Evolutionary conservation across 2,113 vertebrate genomes (phyloP).

Genomic region (Nibea albiflora): DNA sequence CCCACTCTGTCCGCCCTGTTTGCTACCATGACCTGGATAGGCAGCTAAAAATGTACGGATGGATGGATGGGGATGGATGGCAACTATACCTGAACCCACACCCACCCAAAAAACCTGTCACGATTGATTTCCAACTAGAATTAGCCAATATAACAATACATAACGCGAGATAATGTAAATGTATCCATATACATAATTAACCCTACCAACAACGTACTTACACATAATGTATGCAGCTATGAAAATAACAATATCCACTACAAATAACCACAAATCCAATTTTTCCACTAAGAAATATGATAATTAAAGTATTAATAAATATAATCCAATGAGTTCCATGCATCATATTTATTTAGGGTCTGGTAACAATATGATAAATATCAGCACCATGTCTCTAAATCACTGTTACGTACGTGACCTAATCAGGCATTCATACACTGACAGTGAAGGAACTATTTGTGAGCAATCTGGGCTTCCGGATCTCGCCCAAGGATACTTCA

Average conservation of each 20-base stretch:
- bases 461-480: too few species aligned
- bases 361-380: too few species aligned
- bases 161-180: neutral
- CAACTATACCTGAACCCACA: neutral
- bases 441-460: too few species aligned
- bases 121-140: too few species aligned
- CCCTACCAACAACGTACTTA: neutral
- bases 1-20: neutral
- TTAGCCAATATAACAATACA: neutral
- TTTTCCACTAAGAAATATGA: too few species aligned
- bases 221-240: neutral
- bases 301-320: too few species aligned
- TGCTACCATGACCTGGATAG: constrained; percentile 20
- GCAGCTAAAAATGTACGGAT: constrained; percentile 24
- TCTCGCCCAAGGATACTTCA: too few species aligned
- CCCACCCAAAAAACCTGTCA: too few species aligned
- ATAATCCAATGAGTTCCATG: too few species aligned
- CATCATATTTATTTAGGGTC: too few species aligned
- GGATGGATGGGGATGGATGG: neutral
- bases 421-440: too few species aligned
- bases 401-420: too few species aligned
- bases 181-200: neutral
- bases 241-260: neutral
- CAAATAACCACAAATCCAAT: neutral
- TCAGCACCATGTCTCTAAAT: neutral